Evolutionary conservation across 2,797 vertebrate genomes (phyloP).

Genomic region (Catharus ustulatus): DNA sequence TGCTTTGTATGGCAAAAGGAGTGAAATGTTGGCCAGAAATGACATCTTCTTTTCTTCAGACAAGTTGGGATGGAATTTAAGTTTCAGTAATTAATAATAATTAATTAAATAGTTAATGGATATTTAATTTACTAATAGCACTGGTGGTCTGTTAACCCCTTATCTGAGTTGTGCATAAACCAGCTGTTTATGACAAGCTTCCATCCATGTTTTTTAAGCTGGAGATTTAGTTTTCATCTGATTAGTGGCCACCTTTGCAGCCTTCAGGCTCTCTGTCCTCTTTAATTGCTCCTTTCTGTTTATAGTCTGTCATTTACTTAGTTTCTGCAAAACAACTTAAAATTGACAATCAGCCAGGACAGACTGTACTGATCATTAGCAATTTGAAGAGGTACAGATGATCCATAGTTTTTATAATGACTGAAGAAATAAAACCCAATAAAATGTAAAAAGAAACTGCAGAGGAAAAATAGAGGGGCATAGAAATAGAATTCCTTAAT

Average conservation of each 20-base stretch:
- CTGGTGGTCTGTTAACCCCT: conserved; percentile 24
- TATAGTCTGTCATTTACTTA: conserved; percentile 38
- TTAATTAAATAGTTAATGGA: neutral
- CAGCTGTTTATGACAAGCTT: conserved; percentile 42
- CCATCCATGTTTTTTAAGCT: conserved; percentile 33
- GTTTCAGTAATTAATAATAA: neutral
- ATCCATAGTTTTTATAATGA: neutral
- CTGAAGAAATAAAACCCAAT: neutral
- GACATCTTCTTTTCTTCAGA: conserved; percentile 1
- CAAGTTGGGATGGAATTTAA: neutral
- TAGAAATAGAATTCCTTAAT: conserved; percentile 33
- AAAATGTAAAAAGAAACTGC: neutral
- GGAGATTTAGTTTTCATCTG: conserved; percentile 1
- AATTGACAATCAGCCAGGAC: neutral
- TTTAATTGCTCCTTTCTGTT: conserved; percentile 60
- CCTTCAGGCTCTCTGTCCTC: neutral
- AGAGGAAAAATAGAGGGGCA: neutral
- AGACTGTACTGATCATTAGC: neutral
- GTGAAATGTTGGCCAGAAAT: neutral
- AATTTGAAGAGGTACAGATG: conserved; percentile 14
- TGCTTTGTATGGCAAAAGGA: neutral
- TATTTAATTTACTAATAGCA: neutral
- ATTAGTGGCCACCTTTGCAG: conserved; percentile 20
- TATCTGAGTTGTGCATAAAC: conserved; percentile 33
- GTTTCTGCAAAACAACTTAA: conserved; percentile 27